Evolutionary conservation across 2,797 vertebrate genomes (phyloP), one percentile per base, ranked within the genome.

Genomic region (Acanthornis magna): DNA sequence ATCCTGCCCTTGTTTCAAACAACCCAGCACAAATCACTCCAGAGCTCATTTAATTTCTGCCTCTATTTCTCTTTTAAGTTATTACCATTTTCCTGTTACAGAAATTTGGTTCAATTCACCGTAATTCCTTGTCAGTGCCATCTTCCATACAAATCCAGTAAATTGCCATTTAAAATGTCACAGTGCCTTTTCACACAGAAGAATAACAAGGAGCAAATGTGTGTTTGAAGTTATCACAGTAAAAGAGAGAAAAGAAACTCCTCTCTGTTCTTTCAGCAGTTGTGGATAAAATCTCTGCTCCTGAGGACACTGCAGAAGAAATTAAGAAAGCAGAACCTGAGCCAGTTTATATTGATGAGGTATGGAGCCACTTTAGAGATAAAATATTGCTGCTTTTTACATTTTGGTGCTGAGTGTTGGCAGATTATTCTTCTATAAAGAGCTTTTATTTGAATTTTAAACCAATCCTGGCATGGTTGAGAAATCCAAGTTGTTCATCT

Each of bases 291-390:
- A 89, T 96, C 5, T 60, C 95, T 82, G 95, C 63, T 76, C 95
- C 96, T 54, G 99, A 99, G 90, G 98, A 99, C 27, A 55, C 96
- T 9, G 85, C 91, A 58, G 96, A 98, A 77, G 98, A 99, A 96
- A 85, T 94, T 48, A 93, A 97, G 97, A 98, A 98, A 96, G 97
- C 94, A 36, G 99, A 99, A 87, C 98, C 99, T 3, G 98, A 99
- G 94, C 98, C 99, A 27, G 98, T 99, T 91, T 98, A 97, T 95
- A 99, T 99, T 95, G 99, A 99, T 74, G 99, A 99, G 98, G 99
- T 99, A 97, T 34, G 91, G 29, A 55, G 40, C 43, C 40, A 8
- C 42, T 81, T 95, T 10, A 12, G 16, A 12, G 26, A 8, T 22
- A 4, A 67, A 71, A n/a, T 76, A 53, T 20, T 36, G 30, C 43